Evolutionary conservation across 2,888 invertebrate species (phyloP).

Genomic region (Perithous albicinctus): DNA sequence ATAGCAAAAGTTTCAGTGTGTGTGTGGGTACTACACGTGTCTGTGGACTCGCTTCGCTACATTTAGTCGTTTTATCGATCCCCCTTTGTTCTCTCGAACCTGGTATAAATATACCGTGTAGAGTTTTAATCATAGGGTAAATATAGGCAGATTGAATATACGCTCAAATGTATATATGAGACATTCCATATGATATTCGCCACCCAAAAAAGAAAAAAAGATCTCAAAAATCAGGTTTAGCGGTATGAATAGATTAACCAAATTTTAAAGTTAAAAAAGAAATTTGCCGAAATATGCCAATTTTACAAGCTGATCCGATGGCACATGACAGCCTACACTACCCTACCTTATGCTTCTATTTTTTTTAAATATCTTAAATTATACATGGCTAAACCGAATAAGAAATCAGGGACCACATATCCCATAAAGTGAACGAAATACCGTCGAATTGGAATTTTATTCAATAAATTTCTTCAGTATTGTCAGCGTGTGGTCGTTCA

Average conservation of each 20-base stretch:
- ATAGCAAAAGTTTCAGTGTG: background rate
- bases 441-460: background rate
- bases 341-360: too few relatives aligned
- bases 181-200: too few relatives aligned
- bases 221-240: too few relatives aligned
- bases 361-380: background rate
- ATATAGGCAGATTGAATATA: slow-evolving; percentile 39
- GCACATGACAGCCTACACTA: too few relatives aligned
- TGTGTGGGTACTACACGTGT: slow-evolving; percentile 5
- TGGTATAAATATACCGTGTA: slow-evolving; percentile 30
- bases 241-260: too few relatives aligned
- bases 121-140: slow-evolving; percentile 47
- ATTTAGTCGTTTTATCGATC: slow-evolving; percentile 64
- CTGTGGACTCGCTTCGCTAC: slow-evolving; percentile 37
- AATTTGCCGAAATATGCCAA: too few relatives aligned
- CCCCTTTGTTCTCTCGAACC: slow-evolving; percentile 26
- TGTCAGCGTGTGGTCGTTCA: background rate
- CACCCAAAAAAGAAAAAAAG: too few relatives aligned
- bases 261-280: too few relatives aligned
- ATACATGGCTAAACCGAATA: background rate
- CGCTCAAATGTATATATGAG: slow-evolving; percentile 15
- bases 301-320: too few relatives aligned
- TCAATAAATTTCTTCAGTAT: background rate
- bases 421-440: background rate
- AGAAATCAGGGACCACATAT: background rate